Base-by-base conservation (phyloP, 2,888 invertebrate species). In the Poecilobothrus nobilitatus region DNA sequence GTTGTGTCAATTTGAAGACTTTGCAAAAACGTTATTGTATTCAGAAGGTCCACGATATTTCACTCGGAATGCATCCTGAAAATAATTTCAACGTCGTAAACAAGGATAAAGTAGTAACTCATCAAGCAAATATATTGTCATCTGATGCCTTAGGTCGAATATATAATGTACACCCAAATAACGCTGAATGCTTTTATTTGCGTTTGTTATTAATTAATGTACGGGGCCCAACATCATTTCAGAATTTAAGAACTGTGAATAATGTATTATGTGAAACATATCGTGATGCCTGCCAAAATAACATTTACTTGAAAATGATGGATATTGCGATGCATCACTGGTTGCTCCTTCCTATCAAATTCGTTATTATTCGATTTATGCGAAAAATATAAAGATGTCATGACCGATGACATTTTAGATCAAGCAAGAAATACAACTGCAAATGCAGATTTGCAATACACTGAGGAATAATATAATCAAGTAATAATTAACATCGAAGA, bases 141-240 rank as follows among this genome's bases (percentile, higher is more conserved):
- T 74, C 74, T 53, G 74, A 78, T 75, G 76, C 76, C 18, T 69
- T 79, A 21, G 77, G 77, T 20, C 74, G 77, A 6, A 69, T 79
- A 71, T 80, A 79, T 71, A 72, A 78, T 72, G 77, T 79, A 37
- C 77, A 78, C 76, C 77, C 77, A 27, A 79, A 72, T 70, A 73
- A 76, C 64, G 73, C 72, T 67, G 75, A 78, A 70, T 78, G 76
- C 72, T 79, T 74, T 74, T 78, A 77, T 75, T 75, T 78, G 66
- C 75, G 77, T 20, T 66, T 79, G 69, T 72, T 76, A 63, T 67
- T 80, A 70, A 72, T 76, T 64, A 75, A 77, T 74, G 75, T 77
- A 20, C 67, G 65, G 65, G 70, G 68, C 27, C 67, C 68, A 22
- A 69, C 66, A 61, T 71, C 69, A 68, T 67, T 67, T 64, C 33